Conservation (phyloP, 1,140 invertebrate species). For the Triops longicaudatus region DNA sequence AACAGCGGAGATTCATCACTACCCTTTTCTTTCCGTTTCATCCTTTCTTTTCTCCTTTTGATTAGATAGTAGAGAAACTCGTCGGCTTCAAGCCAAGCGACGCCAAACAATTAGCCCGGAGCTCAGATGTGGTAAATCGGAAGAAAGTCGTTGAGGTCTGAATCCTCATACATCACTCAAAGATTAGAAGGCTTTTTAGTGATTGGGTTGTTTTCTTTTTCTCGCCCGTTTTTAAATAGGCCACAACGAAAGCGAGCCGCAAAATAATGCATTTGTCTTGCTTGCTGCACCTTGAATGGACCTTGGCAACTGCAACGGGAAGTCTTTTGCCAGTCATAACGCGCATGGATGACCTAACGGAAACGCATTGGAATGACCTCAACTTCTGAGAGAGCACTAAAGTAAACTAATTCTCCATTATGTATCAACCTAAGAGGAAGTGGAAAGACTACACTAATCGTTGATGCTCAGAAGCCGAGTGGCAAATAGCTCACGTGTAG, state of each 20-base stretch:
- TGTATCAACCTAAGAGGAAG: not conserved
- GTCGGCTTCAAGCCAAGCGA: not conserved
- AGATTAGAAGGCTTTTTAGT: not conserved
- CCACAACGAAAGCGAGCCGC: not conserved
- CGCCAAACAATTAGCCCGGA: slow-evolving; percentile 10
- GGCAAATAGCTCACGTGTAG: no score
- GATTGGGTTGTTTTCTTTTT: not conserved
- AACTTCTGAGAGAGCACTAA: not conserved
- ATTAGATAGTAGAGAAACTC: not conserved
- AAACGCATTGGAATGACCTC: not conserved
- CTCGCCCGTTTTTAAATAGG: not conserved
- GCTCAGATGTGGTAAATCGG: slow-evolving; percentile 11
- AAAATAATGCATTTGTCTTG: slow-evolving; percentile 1
- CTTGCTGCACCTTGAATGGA: slow-evolving; percentile 1
- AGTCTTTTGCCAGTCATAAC: not conserved
- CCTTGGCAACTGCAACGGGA: not conserved
- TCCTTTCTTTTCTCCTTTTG: not conserved
- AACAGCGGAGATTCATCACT: not conserved
- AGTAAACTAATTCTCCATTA: not conserved
- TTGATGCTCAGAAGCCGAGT: not conserved
- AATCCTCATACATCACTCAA: not conserved
- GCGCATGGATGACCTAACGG: slow-evolving; percentile 13
- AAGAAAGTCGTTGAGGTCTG: slow-evolving; percentile 7
- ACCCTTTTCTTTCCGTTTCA: not conserved
- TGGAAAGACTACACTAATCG: not conserved